Conservation (phyloP, 2,113 vertebrate genomes). For the Pituophis catenifer region DNA sequence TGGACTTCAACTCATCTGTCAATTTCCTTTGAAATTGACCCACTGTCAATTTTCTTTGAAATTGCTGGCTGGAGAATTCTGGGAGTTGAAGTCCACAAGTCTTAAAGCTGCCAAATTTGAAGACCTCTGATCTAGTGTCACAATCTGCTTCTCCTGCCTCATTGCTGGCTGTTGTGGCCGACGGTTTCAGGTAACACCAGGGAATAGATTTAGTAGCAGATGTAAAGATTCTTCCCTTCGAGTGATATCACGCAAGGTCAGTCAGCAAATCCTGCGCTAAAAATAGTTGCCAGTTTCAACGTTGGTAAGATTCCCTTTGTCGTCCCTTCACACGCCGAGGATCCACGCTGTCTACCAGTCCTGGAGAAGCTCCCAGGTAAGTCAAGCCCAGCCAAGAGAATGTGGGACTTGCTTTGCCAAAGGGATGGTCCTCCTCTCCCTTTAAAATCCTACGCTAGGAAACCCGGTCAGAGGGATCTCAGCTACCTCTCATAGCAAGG, state of each 20-base stretch:
- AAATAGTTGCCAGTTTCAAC: constrained; percentile 68
- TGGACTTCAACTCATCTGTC: too few relatives aligned
- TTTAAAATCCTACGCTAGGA: neutral
- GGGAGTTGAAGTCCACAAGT: too few relatives aligned
- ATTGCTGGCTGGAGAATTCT: too few relatives aligned
- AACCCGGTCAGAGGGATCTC: neutral
- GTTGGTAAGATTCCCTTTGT: constrained; percentile 52
- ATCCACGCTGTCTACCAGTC: constrained; percentile 42
- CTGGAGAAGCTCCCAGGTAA: constrained; percentile 65
- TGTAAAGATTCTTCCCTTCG: constrained; percentile 56
- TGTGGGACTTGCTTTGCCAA: neutral
- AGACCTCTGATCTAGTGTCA: neutral
- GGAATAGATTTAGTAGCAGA: constrained; percentile 70
- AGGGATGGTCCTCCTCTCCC: neutral
- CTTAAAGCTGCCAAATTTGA: too few relatives aligned
- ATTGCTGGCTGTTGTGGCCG: constrained; percentile 52
- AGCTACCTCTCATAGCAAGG: neutral
- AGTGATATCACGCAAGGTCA: constrained; percentile 67
- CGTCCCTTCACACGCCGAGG: constrained; percentile 42
- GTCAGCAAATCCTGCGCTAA: constrained; percentile 76
- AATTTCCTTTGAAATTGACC: too few relatives aligned
- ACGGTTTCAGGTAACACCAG: constrained; percentile 70
- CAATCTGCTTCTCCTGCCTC: constrained; percentile 7
- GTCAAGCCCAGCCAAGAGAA: constrained; percentile 51
- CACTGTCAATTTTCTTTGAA: too few relatives aligned